Conservation (phyloP, 2,888 invertebrate genomes). For the Micropterix aruncella region DNA sequence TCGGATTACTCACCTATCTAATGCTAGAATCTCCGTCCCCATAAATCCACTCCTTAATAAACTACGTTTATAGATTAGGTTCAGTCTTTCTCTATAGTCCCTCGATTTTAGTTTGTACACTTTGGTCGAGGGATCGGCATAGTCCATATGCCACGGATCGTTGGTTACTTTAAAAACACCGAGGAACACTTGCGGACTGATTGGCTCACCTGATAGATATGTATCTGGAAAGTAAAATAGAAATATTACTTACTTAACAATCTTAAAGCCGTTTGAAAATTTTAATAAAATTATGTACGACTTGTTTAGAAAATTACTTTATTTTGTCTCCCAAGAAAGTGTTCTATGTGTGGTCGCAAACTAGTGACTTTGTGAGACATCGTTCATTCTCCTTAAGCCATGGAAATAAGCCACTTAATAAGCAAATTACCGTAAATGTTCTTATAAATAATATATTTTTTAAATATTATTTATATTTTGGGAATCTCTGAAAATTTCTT, state of each 20-base stretch:
- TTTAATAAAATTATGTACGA: too few species aligned
- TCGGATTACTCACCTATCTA: constrained; percentile 80
- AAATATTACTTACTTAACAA: constrained; percentile 2
- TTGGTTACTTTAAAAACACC: constrained; percentile 62
- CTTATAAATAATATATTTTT: too few species aligned
- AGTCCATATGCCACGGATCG: constrained; percentile 52
- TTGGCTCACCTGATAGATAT: constrained; percentile 54
- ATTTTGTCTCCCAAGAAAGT: too few species aligned
- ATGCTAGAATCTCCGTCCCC: constrained; percentile 66
- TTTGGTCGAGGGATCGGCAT: constrained; percentile 51
- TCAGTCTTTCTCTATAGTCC: constrained; percentile 62
- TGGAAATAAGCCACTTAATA: too few species aligned
- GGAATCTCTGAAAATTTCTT: too few species aligned
- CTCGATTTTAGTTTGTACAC: constrained; percentile 60
- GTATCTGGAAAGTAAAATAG: constrained; percentile 43
- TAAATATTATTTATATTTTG: too few species aligned
- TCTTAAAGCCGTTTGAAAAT: constrained; percentile 2
- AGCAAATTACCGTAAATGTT: too few species aligned
- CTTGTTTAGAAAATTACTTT: too few species aligned
- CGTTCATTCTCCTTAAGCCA: too few species aligned
- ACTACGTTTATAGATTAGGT: constrained; percentile 59
- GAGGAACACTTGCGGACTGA: constrained; percentile 69
- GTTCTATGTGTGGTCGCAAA: too few species aligned
- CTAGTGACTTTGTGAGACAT: too few species aligned
- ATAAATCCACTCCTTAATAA: constrained; percentile 62